Base-by-base conservation (phyloP, 2,888 invertebrate genomes). In the Euspilapteryx auroguttella region DNA sequence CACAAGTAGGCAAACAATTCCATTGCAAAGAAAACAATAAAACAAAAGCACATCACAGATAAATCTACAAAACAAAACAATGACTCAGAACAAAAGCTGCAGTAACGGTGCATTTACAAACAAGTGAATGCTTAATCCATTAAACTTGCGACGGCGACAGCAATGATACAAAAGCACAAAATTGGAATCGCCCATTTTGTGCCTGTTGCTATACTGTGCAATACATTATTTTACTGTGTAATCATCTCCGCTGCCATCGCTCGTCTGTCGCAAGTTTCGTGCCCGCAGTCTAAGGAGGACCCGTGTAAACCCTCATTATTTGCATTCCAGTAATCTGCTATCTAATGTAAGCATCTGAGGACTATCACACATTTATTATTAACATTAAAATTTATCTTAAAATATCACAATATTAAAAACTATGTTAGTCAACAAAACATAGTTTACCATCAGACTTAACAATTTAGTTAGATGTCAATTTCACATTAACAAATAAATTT, bases 341-440 rank as follows among this genome's bases (percentile, higher is more conserved):
- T 29, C 12, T 20, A 31, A 12, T 47, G 52, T 57, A 59, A 61
- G 55, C 53, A 39, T 51, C 50, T 49, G 46, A 45, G 39, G 47
- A 54, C 52, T 54, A 44, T 35, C 36, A 47, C 48, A 51, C 46
- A 38, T 42, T 47, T 46, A 44, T 38, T 40, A 41, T 42, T 42
- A 37, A 45, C 40, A 42, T 50, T n/a, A n/a, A 54, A 49, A 47
- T 52, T 44, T 56, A 61, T 56, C 53, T 62, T 65, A 63, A 65
- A 58, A 66, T 69, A 71, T 71, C 71, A 73, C 71, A 71, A 57
- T 68, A 66, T 59, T 51, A 65, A 65, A 63, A 62, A 49, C 68
- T 65, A 65, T 51, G 38, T 51, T 55, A 52, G 44, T 34, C 24
- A 36, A 12, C 12, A 20, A 7, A 27, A 21, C 13, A 21, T 13